Evolutionary conservation across 2,113 vertebrate species (phyloP).

Genomic region (Heterochromis multidens): DNA sequence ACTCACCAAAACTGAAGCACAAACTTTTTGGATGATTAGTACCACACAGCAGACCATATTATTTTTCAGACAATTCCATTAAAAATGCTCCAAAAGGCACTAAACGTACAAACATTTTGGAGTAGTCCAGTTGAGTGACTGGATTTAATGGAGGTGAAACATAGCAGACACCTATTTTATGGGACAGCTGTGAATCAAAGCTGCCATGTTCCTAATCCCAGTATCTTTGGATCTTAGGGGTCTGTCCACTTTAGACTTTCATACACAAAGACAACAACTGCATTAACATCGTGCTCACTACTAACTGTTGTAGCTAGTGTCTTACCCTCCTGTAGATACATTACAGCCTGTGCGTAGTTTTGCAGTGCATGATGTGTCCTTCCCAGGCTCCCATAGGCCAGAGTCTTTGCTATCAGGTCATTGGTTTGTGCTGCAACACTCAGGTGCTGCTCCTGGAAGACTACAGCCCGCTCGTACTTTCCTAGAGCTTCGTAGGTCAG

Average conservation of each 20-base stretch:
- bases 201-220: background rate
- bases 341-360: slow-evolving; percentile 95
- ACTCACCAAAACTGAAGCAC: no score
- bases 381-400: slow-evolving; percentile 92
- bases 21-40: no score
- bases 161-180: background rate
- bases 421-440: slow-evolving; percentile 94
- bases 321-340: slow-evolving; percentile 97
- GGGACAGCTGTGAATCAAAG: background rate
- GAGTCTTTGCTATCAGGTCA: slow-evolving; percentile 86
- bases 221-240: background rate
- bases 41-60: no score
- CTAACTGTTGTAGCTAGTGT: background rate
- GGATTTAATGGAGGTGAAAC: background rate
- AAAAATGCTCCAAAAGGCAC: no score
- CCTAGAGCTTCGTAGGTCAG: slow-evolving; percentile 92
- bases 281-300: background rate
- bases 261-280: background rate
- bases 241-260: background rate
- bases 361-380: slow-evolving; percentile 91
- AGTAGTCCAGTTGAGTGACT: no score
- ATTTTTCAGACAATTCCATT: no score
- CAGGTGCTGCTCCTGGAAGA: slow-evolving; percentile 95
- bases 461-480: slow-evolving; percentile 90
- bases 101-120: no score